phyloP scores from a whole-genome alignment of 2,888 invertebrate species.

The Dryadula phaetusa region DNA sequence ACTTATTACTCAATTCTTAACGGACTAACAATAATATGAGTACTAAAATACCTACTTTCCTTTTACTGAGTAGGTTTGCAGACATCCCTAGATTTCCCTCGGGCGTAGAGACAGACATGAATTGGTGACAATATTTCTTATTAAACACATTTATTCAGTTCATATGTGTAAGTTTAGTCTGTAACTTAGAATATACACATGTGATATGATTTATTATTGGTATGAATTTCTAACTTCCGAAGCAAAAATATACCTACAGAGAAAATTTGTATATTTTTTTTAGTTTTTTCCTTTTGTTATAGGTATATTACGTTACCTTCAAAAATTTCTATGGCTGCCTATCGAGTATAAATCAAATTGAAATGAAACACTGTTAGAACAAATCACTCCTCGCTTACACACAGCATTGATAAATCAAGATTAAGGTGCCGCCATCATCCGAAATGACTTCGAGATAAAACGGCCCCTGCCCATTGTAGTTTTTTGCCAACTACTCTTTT shows the following conservation, averaged over 20 bases:
- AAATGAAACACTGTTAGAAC: not conserved
- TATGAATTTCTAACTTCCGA: not conserved
- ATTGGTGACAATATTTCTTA: conserved; percentile 36
- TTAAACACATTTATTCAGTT: conserved; percentile 20
- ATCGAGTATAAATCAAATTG: not conserved
- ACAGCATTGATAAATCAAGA: conserved; percentile 40
- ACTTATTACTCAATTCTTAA: not conserved
- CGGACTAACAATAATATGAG: conserved; percentile 2
- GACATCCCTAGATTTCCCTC: conserved; percentile 33
- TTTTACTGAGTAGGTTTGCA: conserved; percentile 11
- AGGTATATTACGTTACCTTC: too few relatives aligned
- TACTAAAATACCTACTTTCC: not conserved
- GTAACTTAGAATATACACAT: not conserved
- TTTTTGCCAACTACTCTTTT: conserved; percentile 24
- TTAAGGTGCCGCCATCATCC: conserved; percentile 37
- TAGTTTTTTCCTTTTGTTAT: too few relatives aligned
- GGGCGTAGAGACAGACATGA: conserved; percentile 21
- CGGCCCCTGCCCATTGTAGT: conserved; percentile 10
- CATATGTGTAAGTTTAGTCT: conserved; percentile 6
- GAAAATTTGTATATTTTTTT: too few relatives aligned
- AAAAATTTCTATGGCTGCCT: not conserved
- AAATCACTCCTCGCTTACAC: conserved; percentile 5
- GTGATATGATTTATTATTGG: not conserved
- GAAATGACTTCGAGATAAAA: conserved; percentile 42
- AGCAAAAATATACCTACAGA: too few relatives aligned